phyloP scores from a whole-genome alignment of 2,888 invertebrate genomes.

The Hydrotaea cyrtoneurina region DNA sequence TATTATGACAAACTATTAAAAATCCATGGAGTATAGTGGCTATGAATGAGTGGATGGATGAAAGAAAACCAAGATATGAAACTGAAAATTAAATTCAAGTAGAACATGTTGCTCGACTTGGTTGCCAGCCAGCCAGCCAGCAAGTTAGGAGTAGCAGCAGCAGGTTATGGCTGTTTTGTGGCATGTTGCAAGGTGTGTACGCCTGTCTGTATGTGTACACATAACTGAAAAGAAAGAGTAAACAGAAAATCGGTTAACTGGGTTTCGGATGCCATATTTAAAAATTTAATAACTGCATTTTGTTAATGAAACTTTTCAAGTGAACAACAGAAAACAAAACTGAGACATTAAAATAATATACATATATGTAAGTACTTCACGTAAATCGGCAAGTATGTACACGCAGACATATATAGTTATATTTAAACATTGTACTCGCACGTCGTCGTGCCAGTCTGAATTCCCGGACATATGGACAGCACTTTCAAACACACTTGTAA shows the following conservation, averaged over 20 bases:
- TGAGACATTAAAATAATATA: constrained; percentile 44
- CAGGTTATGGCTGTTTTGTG: neutral
- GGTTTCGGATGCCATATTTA: constrained; percentile 50
- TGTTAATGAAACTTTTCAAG: constrained; percentile 59
- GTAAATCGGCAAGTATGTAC: too few species aligned
- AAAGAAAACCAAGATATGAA: constrained; percentile 19
- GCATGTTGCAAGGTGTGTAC: neutral
- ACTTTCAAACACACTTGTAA: neutral
- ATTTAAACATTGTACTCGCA: constrained; percentile 2
- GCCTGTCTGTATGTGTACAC: constrained; percentile 6
- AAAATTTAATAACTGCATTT: constrained; percentile 46
- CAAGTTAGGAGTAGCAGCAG: neutral
- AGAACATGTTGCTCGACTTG: constrained; percentile 48
- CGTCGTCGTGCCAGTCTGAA: neutral
- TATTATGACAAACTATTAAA: constrained; percentile 46
- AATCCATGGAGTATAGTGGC: constrained; percentile 43
- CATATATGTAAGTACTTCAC: neutral
- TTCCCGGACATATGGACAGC: constrained; percentile 32
- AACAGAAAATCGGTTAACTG: constrained; percentile 38
- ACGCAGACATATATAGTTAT: neutral
- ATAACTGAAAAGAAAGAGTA: constrained; percentile 49
- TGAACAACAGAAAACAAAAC: constrained; percentile 31
- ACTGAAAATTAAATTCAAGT: constrained; percentile 40
- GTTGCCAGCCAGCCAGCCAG: constrained; percentile 30
- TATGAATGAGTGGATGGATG: constrained; percentile 26